A percentile compares a stretch with the other conserved stretches of the same genome.
These are phyloP conservation scores for Proales similis DNA, from an alignment of 1,140 invertebrate genomes.

Conservation along the genomic window DNA sequence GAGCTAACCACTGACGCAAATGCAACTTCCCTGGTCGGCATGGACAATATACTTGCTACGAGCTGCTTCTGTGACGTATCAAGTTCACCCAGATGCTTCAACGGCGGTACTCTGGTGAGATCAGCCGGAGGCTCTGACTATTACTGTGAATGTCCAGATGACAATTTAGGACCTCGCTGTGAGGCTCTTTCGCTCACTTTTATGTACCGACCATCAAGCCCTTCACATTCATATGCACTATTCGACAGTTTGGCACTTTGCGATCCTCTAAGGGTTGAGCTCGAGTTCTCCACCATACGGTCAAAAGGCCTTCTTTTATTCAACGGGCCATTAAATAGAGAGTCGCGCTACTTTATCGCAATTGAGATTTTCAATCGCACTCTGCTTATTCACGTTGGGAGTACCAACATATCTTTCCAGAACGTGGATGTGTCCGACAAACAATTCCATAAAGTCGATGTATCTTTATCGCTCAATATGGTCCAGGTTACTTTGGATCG, in stretches of 20 bases:
- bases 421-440: background rate
- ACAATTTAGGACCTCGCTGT: constrained; percentile 7
- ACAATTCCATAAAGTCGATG: constrained; percentile 30
- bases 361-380: constrained; percentile 18
- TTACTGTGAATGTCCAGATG: constrained; percentile 24
- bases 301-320: constrained; percentile 9
- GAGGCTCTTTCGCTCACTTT: constrained; percentile 32
- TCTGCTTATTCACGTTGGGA: constrained; percentile 16
- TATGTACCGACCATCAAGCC: constrained; percentile 1
- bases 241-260: constrained; percentile 7
- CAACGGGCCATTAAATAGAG: constrained; percentile 27
- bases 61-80: constrained; percentile 16
- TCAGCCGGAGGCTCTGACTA: constrained; percentile 29
- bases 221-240: constrained; percentile 29
- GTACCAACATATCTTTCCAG: constrained; percentile 5
- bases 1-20: constrained; percentile 16
- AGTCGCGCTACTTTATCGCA: constrained; percentile 18
- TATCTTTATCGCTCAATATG: background rate
- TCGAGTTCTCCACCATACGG: constrained; percentile 19
- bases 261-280: constrained; percentile 22
- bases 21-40: constrained; percentile 25
- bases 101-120: constrained; percentile 9
- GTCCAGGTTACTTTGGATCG: constrained; percentile 27
- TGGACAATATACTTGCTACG: background rate
- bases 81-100: background rate